A percentile compares a stretch with the other conserved stretches of the same genome.
phyloP scores from a whole-genome alignment of 2,888 invertebrate genomes.

The Drosophila mimica region DNA sequence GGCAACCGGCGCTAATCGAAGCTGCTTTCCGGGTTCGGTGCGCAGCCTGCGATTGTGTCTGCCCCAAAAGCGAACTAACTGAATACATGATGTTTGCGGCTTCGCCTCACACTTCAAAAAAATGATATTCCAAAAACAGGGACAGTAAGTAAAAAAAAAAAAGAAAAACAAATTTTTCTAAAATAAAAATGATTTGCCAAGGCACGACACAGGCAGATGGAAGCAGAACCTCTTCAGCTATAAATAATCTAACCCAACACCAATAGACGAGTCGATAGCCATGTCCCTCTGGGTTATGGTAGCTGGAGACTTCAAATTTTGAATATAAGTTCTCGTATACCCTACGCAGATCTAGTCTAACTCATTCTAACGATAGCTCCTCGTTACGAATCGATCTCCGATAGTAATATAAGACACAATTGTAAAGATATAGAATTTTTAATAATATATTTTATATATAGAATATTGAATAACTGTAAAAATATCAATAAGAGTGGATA shows the following conservation, averaged over 20 bases:
- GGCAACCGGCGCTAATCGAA: slow-evolving; percentile 69
- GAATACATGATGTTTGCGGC: slow-evolving; percentile 10
- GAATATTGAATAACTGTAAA: not conserved
- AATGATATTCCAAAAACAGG: not conserved
- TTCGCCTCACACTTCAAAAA: not conserved
- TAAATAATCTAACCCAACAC: not conserved
- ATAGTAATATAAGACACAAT: not conserved
- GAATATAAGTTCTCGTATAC: not conserved
- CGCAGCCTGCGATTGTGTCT: slow-evolving; percentile 5
- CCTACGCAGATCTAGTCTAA: not conserved
- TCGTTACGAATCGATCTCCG: not conserved
- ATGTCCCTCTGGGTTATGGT: too few species aligned
- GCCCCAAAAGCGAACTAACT: slow-evolving; percentile 16
- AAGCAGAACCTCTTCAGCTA: not conserved
- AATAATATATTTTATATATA: not conserved
- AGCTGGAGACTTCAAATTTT: not conserved
- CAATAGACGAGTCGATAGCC: not conserved
- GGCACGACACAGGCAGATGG: not conserved
- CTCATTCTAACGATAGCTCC: not conserved
- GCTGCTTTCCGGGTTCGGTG: slow-evolving; percentile 40
- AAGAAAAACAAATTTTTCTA: not conserved
- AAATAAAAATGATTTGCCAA: not conserved
- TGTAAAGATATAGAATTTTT: not conserved
- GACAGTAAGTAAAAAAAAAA: not conserved
- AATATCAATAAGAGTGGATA: not conserved